Evolutionary conservation across 1,140 invertebrate species (phyloP).

Genomic region (Lepidurus arcticus): DNA sequence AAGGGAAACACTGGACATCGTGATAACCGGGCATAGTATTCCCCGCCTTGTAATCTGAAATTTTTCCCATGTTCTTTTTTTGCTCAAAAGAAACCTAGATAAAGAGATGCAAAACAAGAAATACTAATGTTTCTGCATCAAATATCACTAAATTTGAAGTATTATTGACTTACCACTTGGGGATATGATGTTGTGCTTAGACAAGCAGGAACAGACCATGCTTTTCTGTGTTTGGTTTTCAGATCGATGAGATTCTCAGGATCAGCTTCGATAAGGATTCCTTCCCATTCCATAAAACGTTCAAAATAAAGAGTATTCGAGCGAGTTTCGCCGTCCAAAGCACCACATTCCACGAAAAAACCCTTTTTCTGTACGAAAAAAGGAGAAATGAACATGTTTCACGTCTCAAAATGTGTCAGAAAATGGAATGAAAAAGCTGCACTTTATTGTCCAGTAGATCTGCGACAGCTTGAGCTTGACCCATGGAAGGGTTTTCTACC

Average conservation of each 20-base stretch:
- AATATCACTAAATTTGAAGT: not conserved
- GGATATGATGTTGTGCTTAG: conserved; percentile 46
- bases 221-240: conserved; percentile 45
- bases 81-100: conserved; percentile 45
- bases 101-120: not conserved
- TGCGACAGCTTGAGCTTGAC: conserved; percentile 45
- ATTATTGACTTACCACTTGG: not conserved
- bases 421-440: not conserved
- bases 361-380: conserved; percentile 34
- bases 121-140: not conserved
- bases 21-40: conserved; percentile 37
- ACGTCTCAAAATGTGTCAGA: not conserved
- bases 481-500: conserved; percentile 46
- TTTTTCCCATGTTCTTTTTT: conserved; percentile 43
- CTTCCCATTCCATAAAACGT: conserved; percentile 37
- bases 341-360: conserved; percentile 39
- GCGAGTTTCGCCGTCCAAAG: conserved; percentile 36
- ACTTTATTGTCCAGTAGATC: conserved; percentile 46
- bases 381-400: not conserved
- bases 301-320: conserved; percentile 38
- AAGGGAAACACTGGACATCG: conserved; percentile 51
- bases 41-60: conserved; percentile 38
- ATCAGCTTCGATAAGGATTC: conserved; percentile 41
- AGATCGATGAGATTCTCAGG: conserved; percentile 49
- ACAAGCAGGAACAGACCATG: conserved; percentile 47